Evolutionary conservation across 2,113 vertebrate species (phyloP).

Genomic region (Lethenteron reissneri): DNA sequence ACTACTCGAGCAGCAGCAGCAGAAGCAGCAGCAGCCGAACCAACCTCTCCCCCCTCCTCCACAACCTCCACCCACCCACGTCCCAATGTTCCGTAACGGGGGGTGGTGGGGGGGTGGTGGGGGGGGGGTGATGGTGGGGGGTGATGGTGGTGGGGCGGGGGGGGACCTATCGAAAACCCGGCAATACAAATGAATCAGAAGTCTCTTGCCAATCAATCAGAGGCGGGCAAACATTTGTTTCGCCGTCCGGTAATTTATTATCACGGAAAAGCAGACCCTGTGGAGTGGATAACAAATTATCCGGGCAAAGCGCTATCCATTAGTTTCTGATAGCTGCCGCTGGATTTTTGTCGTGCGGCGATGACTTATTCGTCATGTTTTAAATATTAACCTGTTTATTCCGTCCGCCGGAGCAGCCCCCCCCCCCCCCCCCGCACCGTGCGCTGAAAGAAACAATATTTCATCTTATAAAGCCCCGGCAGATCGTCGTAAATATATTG

Average conservation of each 20-base stretch:
- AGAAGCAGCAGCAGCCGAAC: no score
- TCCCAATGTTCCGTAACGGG: no score
- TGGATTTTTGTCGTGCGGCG: not conserved
- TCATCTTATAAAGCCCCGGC: conserved; percentile 1
- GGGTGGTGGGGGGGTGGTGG: no score
- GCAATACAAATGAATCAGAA: not conserved
- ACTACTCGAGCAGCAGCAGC: no score
- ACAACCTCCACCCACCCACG: no score
- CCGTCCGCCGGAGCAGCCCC: not conserved
- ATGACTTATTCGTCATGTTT: conserved; percentile 6
- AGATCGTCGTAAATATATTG: not conserved
- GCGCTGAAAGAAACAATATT: not conserved
- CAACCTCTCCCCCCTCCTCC: no score
- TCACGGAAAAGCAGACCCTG: not conserved
- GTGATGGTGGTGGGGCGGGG: no score
- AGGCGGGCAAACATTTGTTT: conserved; percentile 5
- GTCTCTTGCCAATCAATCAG: conserved; percentile 6
- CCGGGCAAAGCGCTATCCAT: conserved; percentile 3
- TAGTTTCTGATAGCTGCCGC: conserved; percentile 3
- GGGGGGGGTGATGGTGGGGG: no score
- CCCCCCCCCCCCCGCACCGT: no score
- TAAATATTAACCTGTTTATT: conserved; percentile 6
- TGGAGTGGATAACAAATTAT: not conserved
- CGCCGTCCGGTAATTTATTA: conserved; percentile 4
- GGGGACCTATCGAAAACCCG: no score